Conservation (phyloP, 2,797 vertebrate species). For the Chrosomus eos region DNA sequence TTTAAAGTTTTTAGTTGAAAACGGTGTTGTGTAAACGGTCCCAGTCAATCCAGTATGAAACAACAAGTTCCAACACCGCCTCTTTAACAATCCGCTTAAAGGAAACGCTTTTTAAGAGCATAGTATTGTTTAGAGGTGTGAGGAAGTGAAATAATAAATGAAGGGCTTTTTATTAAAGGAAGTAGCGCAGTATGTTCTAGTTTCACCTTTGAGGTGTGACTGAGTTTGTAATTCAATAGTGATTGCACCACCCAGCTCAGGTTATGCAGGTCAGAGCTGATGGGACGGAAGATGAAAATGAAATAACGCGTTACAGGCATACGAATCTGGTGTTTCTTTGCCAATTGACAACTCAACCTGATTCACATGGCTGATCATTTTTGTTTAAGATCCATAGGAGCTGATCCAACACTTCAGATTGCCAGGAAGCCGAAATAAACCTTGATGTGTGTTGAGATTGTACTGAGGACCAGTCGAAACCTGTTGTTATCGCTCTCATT, state of each 20-base stretch:
- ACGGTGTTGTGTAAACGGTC: neutral
- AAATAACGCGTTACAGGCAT: constrained; percentile 67
- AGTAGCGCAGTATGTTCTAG: constrained; percentile 55
- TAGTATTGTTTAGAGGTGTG: neutral
- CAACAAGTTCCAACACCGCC: constrained; percentile 36
- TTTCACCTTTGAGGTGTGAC: constrained; percentile 48
- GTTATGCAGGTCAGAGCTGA: constrained; percentile 67
- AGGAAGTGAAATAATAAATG: constrained; percentile 21
- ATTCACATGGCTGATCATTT: constrained; percentile 21
- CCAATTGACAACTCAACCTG: constrained; percentile 3
- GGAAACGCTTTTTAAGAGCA: constrained; percentile 2
- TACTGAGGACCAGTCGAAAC: neutral
- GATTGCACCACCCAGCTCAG: constrained; percentile 55
- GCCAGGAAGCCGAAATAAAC: constrained; percentile 9
- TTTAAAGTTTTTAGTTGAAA: neutral
- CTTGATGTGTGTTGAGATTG: constrained; percentile 6
- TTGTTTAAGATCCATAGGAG: neutral
- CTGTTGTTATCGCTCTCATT: constrained; percentile 12
- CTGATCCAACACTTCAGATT: neutral
- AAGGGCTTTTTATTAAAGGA: constrained; percentile 8
- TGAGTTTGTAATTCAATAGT: constrained; percentile 64
- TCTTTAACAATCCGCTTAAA: constrained; percentile 18
- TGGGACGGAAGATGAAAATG: constrained; percentile 72
- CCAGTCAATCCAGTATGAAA: constrained; percentile 34
- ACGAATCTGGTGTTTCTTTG: constrained; percentile 9